Percentiles rank a stretch among this genome's conserved stretches.
Conservation (phyloP, 35 echinoderm and acorn worm species). For the Hemicentrotus pulcherrimus region DNA sequence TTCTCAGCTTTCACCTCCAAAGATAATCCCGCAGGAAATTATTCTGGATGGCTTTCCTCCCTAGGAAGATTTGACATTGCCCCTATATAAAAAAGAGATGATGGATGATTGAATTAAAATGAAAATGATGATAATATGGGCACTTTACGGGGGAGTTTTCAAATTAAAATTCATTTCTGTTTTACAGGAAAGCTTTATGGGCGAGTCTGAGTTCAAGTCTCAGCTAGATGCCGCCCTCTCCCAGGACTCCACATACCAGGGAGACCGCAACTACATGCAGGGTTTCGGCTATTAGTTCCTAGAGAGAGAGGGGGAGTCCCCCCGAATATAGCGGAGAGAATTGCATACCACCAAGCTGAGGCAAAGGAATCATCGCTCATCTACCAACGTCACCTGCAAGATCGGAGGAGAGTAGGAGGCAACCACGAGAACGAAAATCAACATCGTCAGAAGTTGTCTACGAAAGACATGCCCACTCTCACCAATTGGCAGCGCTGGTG, state of each 20-base stretch:
- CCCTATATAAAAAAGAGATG: too few species aligned
- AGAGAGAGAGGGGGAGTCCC: conserved; percentile 27
- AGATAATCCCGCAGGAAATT: not conserved
- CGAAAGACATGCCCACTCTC: conserved; percentile 23
- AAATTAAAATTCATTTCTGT: not conserved
- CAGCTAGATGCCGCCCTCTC: conserved; percentile 92
- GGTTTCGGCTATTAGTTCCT: conserved; percentile 80
- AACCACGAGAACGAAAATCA: not conserved
- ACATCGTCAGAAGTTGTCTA: not conserved
- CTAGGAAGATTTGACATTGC: not conserved
- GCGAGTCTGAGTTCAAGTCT: conserved; percentile 97
- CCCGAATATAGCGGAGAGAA: not conserved
- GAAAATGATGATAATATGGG: not conserved
- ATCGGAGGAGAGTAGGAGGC: conserved; percentile 27
- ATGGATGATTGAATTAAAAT: not conserved
- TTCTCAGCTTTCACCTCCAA: not conserved
- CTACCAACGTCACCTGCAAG: not conserved
- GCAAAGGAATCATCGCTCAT: conserved; percentile 31
- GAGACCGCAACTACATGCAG: conserved; percentile 92
- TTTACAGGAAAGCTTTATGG: conserved; percentile 95
- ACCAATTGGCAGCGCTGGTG: not conserved
- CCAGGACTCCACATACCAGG: conserved; percentile 99
- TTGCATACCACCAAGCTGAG: conserved; percentile 43
- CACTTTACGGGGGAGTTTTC: not conserved
- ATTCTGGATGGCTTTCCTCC: not conserved